Evolutionary conservation across 2,113 vertebrate species (phyloP).

Genomic region (Galbula dea): DNA sequence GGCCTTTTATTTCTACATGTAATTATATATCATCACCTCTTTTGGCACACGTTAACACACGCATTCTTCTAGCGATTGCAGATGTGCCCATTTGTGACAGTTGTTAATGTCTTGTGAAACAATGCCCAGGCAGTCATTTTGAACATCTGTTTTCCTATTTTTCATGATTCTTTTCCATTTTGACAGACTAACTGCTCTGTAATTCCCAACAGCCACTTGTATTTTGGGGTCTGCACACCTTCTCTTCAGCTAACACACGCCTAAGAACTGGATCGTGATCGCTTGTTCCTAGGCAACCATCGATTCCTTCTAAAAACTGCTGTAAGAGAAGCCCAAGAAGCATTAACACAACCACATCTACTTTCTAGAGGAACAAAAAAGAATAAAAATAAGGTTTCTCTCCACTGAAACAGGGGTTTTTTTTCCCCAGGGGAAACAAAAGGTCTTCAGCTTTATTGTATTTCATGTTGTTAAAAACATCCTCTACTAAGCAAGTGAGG

Average conservation of each 20-base stretch:
- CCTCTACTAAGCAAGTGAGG: neutral
- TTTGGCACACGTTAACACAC: neutral
- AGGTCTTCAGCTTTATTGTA: neutral
- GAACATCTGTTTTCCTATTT: neutral
- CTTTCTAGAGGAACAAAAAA: slow-evolving; percentile 14
- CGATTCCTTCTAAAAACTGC: slow-evolving; percentile 52
- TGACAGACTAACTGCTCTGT: neutral
- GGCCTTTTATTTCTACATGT: neutral
- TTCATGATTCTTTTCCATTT: neutral
- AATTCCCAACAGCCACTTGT: neutral
- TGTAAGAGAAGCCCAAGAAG: neutral
- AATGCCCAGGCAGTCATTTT: neutral
- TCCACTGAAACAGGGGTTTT: neutral
- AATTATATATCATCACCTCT: neutral
- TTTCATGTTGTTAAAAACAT: neutral
- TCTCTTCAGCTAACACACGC: neutral
- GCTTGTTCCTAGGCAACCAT: slow-evolving; percentile 50
- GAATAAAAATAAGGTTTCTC: neutral
- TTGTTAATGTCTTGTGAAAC: neutral
- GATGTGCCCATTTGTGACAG: neutral
- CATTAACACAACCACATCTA: slow-evolving; percentile 22
- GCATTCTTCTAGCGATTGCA: neutral
- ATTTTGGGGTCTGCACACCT: neutral
- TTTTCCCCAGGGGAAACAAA: neutral
- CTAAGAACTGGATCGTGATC: neutral